Evolutionary conservation across 2,797 vertebrate species (phyloP).

Genomic region (Trachurus trachurus): DNA sequence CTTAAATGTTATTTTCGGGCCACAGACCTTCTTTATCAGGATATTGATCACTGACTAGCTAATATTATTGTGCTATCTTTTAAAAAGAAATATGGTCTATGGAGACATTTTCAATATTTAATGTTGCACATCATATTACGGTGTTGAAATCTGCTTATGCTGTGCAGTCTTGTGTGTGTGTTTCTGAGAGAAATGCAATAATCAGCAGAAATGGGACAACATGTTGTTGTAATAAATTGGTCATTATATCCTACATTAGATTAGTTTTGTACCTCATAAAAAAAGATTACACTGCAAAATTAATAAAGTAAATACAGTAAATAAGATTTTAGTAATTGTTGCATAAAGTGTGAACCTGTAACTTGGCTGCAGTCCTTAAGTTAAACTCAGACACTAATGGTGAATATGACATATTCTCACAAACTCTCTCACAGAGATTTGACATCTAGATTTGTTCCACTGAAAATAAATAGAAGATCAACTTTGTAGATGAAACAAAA

Average conservation of each 20-base stretch:
- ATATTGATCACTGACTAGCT: conserved; percentile 9
- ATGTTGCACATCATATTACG: background rate
- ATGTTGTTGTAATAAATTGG: background rate
- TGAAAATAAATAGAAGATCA: conserved; percentile 49
- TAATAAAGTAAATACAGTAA: background rate
- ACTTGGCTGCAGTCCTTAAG: background rate
- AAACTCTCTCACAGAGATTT: conserved; percentile 14
- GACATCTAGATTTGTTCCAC: conserved; percentile 27
- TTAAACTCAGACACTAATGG: conserved; percentile 5
- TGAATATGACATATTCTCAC: background rate
- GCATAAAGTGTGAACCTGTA: background rate
- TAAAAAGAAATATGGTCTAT: background rate
- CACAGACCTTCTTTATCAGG: background rate
- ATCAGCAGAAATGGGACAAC: background rate
- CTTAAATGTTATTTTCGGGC: too few species aligned
- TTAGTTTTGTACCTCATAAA: background rate
- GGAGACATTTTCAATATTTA: background rate
- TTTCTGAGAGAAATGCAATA: background rate
- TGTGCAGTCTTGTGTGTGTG: background rate
- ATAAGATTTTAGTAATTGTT: background rate
- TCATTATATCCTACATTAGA: background rate
- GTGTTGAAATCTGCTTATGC: background rate
- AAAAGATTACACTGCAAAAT: too few species aligned
- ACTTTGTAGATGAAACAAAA: conserved; percentile 44
- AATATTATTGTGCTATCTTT: background rate